Percentiles rank a stretch among this genome's conserved stretches.
These are phyloP conservation scores for Spermophilus dauricus DNA, from an alignment of 2,113 vertebrate genomes.

Conservation along the genomic window DNA sequence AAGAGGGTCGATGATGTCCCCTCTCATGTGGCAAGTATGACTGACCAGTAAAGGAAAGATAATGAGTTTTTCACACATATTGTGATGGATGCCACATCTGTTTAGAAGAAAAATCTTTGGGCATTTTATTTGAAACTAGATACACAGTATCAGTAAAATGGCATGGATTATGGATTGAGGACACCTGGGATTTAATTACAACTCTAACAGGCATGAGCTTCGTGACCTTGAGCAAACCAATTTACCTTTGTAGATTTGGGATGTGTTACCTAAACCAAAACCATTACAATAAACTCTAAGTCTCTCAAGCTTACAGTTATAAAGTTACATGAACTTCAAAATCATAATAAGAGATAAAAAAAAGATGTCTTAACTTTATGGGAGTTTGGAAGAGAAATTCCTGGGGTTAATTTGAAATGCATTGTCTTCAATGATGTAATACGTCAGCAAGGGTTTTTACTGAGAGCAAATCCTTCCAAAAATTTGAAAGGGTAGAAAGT, in stretches of 20 bases:
- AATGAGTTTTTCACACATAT: background rate
- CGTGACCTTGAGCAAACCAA: constrained; percentile 44
- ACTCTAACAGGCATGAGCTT: background rate
- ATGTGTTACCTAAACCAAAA: constrained; percentile 47
- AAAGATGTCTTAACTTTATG: background rate
- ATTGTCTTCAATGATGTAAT: background rate
- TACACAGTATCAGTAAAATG: background rate
- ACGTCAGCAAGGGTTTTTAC: background rate
- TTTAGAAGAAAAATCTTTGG: background rate
- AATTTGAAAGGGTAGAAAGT: background rate
- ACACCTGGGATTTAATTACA: constrained; percentile 53
- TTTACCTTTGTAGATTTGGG: background rate
- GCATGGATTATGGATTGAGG: background rate
- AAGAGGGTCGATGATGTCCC: background rate
- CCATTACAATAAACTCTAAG: background rate
- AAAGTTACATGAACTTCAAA: background rate
- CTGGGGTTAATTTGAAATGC: background rate
- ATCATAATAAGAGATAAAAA: background rate
- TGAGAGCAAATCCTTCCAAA: background rate
- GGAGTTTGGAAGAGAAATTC: background rate
- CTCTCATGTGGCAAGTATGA: background rate
- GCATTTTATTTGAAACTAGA: background rate
- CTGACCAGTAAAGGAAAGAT: background rate
- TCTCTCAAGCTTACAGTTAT: background rate
- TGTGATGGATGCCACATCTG: background rate